Evolutionary conservation across 2,113 vertebrate genomes (phyloP).

Genomic region (Calidris pygmaea): DNA sequence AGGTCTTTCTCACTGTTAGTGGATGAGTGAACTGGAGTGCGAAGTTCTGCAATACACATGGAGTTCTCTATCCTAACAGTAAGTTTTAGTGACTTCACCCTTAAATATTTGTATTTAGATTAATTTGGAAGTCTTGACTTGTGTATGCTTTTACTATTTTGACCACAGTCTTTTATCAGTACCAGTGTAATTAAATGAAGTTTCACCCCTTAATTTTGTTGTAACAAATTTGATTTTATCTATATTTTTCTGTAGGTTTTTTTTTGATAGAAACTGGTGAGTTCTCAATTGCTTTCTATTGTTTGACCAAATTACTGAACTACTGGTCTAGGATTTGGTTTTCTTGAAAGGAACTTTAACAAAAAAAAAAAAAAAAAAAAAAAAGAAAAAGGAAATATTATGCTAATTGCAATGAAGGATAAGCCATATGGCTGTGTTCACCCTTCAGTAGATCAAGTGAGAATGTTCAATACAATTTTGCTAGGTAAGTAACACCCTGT

Average conservation of each 20-base stretch:
- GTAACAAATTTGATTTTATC: background rate
- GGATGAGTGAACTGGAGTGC: background rate
- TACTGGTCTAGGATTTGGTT: background rate
- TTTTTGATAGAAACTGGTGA: background rate
- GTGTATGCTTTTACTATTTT: background rate
- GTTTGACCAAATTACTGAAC: background rate
- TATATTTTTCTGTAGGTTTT: background rate
- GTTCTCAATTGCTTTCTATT: background rate
- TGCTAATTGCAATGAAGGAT: background rate
- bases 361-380: background rate
- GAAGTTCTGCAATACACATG: background rate
- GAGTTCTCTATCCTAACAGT: background rate
- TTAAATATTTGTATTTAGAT: background rate
- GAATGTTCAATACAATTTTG: background rate
- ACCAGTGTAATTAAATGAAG: background rate
- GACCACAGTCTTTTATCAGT: background rate
- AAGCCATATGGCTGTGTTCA: background rate
- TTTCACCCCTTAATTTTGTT: background rate
- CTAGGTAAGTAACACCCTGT: background rate
- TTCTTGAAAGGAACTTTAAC: background rate
- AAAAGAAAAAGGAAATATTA: background rate
- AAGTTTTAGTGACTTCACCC: background rate
- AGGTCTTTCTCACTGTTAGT: background rate
- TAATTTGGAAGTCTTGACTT: background rate
- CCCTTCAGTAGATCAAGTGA: background rate